Conservation (phyloP, 1,140 invertebrate species). For the Eupeodes corollae region DNA sequence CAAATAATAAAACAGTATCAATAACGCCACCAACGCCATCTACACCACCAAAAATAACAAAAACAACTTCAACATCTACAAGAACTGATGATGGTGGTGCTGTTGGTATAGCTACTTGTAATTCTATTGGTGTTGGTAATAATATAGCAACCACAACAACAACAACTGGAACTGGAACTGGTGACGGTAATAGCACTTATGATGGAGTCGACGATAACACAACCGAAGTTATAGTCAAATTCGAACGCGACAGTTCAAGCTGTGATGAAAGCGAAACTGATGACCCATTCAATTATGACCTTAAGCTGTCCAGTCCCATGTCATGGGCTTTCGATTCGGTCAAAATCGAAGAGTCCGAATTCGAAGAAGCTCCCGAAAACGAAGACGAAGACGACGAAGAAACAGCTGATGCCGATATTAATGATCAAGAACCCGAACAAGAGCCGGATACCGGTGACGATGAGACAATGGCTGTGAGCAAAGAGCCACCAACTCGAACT, state of each 20-base stretch:
- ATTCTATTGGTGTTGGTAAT: no score
- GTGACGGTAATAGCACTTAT: constrained; percentile 21
- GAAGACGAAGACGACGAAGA: constrained; percentile 27
- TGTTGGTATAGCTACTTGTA: no score
- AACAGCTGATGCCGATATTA: constrained; percentile 33
- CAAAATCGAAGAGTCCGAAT: constrained; percentile 31
- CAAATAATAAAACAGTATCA: neutral
- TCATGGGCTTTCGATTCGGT: constrained; percentile 35
- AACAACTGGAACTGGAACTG: neutral
- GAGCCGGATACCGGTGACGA: constrained; percentile 16
- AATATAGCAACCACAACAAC: neutral
- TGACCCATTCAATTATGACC: constrained; percentile 29
- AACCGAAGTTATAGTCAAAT: constrained; percentile 34
- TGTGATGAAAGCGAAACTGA: constrained; percentile 25
- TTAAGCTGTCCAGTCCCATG: constrained; percentile 31
- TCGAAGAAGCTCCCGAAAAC: constrained; percentile 22
- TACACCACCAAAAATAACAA: neutral
- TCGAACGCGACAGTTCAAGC: constrained; percentile 25
- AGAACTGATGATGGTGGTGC: no score
- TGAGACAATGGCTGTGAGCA: constrained; percentile 11
- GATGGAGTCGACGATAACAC: constrained; percentile 28
- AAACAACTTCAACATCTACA: constrained; percentile 5
- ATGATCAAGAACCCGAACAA: constrained; percentile 19
- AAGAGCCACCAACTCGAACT: no score
- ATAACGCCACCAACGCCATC: constrained; percentile 5